phyloP scores from a whole-genome alignment of 2,113 vertebrate genomes.

The Megatriorchis doriae region DNA sequence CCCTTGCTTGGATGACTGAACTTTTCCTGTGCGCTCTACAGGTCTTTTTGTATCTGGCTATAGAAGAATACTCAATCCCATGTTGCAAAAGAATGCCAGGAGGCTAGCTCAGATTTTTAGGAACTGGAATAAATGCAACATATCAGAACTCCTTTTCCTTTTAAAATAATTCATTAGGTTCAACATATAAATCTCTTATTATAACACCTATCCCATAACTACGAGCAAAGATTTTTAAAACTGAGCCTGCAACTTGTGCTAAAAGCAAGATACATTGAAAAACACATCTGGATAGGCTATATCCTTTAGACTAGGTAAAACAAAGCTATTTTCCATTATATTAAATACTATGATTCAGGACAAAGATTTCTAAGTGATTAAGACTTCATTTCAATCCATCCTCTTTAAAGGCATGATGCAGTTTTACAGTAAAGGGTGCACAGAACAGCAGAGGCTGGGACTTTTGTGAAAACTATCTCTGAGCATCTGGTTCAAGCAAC shows the following conservation, averaged over 20 bases:
- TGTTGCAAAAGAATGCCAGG: not conserved
- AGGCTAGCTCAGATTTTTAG: not conserved
- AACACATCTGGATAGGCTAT: not conserved
- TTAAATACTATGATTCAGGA: not conserved
- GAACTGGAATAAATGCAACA: not conserved
- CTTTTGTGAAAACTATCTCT: not conserved
- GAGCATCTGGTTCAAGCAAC: not conserved
- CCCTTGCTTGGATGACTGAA: not conserved
- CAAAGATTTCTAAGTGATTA: not conserved
- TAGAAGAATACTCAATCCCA: not conserved
- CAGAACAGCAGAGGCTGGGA: not conserved
- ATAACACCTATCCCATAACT: not conserved
- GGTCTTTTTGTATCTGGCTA: not conserved
- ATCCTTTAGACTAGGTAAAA: not conserved
- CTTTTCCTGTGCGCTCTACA: not conserved
- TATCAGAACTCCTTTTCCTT: not conserved
- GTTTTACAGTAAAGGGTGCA: not conserved
- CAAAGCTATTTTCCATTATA: not conserved
- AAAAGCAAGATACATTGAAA: not conserved
- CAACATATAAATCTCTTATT: not conserved
- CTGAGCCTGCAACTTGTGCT: not conserved
- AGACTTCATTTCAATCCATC: not conserved
- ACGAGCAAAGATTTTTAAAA: not conserved
- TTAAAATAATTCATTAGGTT: not conserved
- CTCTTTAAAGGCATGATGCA: not conserved